Evolutionary conservation across 2,113 vertebrate genomes (phyloP).

Genomic region (Sminthopsis crassicaudata): DNA sequence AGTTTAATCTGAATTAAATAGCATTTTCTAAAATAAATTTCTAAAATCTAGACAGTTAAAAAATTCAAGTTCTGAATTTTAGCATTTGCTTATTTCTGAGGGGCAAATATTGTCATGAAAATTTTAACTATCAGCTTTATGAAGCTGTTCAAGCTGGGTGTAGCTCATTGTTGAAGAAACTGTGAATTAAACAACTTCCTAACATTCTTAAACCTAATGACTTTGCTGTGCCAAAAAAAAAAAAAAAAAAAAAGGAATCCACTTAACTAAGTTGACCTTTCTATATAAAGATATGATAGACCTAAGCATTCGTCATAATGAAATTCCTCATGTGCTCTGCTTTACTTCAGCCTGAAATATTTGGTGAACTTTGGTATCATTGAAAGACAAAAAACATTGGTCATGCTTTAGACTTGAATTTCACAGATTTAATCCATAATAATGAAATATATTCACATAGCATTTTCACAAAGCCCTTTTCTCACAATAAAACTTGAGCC

Average conservation of each 20-base stretch:
- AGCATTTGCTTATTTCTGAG: too few relatives aligned
- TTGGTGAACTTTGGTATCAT: not conserved
- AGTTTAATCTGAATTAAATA: not conserved
- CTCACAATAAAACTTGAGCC: too few relatives aligned
- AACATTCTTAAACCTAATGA: not conserved
- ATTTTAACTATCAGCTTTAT: not conserved
- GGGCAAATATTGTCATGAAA: not conserved
- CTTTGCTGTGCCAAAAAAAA: not conserved
- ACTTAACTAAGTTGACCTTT: not conserved
- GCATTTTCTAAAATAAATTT: not conserved
- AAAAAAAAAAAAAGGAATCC: too few relatives aligned
- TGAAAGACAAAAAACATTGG: not conserved
- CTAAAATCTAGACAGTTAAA: not conserved
- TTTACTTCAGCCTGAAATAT: not conserved
- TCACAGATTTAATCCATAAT: too few relatives aligned
- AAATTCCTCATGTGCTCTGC: not conserved
- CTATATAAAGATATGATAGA: not conserved
- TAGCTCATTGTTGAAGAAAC: not conserved
- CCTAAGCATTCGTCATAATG: not conserved
- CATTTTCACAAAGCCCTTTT: too few relatives aligned
- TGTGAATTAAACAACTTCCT: not conserved
- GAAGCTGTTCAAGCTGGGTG: too few relatives aligned
- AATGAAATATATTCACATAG: too few relatives aligned
- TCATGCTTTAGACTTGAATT: not conserved
- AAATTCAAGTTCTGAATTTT: too few relatives aligned